A percentile compares a stretch with the other conserved stretches of the same genome.
These are phyloP conservation scores for Hormiphora californensis DNA, from an alignment of 37 sponge, comb jelly and placozoan genomes.

Conservation along the genomic window DNA sequence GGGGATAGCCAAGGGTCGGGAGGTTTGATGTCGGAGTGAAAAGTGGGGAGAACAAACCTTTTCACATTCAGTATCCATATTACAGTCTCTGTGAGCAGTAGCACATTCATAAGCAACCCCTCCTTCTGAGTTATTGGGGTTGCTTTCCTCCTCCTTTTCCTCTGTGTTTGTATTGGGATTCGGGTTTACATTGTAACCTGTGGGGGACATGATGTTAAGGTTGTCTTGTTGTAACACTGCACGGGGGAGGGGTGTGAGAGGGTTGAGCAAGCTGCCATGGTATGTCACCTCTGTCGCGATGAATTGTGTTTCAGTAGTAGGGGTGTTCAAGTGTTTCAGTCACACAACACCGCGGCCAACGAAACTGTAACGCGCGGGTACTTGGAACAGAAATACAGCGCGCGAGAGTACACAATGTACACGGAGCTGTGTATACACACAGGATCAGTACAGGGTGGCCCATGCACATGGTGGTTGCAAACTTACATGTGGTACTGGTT, in stretches of 20 bases:
- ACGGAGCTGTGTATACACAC: no score
- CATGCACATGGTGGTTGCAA: no score
- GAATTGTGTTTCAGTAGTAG: not conserved
- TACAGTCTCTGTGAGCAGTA: not conserved
- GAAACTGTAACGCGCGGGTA: no score
- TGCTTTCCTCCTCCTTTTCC: not conserved
- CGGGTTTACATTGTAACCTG: not conserved
- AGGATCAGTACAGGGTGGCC: no score
- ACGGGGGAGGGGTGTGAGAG: not conserved
- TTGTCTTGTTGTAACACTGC: not conserved
- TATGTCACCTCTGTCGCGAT: no score
- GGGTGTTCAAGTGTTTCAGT: no score
- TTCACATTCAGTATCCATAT: slow-evolving; percentile 7
- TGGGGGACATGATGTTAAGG: not conserved
- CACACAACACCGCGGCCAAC: no score
- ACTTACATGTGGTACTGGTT: not conserved
- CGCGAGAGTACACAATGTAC: no score
- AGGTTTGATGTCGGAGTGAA: not conserved
- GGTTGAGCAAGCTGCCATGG: not conserved
- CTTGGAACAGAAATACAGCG: no score
- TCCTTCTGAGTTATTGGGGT: not conserved
- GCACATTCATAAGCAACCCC: slow-evolving; percentile 9
- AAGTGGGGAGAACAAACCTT: not conserved
- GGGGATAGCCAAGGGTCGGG: not conserved
- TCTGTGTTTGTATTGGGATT: not conserved